Evolutionary conservation across 2,113 vertebrate genomes (phyloP), one percentile per base, ranked within the genome.

Genomic region (Gymnocephalus cernua): DNA sequence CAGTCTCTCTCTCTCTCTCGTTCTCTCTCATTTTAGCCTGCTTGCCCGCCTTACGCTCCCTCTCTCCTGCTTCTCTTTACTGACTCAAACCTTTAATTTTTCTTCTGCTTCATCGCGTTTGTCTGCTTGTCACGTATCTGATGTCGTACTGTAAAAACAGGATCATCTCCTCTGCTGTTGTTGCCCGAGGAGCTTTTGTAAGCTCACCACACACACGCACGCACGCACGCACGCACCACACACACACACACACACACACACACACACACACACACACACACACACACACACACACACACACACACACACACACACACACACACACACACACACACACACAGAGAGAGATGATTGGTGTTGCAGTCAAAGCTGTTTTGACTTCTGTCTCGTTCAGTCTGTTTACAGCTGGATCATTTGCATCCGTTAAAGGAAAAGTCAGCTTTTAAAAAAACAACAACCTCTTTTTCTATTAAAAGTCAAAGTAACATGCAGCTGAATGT

Each of bases 61-160:
- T 38, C 74, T 9, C 50, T 48, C n/a, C 32, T 35, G 32, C n/a
- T 41, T 56, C 51, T 73, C 27, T 58, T 62, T 16, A 18, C 72
- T 47, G 82, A 85, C 80, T 51, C 35, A 83, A 86, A 85, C 75
- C 78, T 83, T 87, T 68, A 75, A 25, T 51, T 80, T 65, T 78
- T 15, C 59, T 76, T 79, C 66, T 35, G 77, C 84, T 57, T 77
- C 82, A 73, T 82, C 48, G 57, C 44, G 65, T 87, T 84, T 79
- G 69, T 83, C 82, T 79, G 82, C 82, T 71, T 41, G 79, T 85
- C 85, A 79, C 62, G 53, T 80, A n/a, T 32, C 53, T 47, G 4
- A 73, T 47, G 84, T 66, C 23, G 15, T 75, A 75, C 84, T 83
- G 80, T 77, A 85, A 79, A 80, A 90, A 87, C 86, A 69, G 84